Conservation (phyloP, 2,797 vertebrate species). For the Clamator glandarius region DNA sequence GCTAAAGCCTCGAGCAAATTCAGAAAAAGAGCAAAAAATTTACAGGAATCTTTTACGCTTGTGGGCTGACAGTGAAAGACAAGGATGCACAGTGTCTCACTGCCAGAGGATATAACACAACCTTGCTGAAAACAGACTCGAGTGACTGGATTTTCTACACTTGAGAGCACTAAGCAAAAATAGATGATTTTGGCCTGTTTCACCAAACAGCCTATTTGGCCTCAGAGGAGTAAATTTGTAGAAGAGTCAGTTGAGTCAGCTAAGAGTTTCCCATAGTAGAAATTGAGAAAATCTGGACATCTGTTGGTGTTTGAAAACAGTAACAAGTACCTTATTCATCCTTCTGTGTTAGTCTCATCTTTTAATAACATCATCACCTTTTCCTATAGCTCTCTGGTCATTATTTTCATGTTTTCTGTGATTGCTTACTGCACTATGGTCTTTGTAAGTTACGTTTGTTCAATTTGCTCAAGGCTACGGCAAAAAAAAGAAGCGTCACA, state of each 20-base stretch:
- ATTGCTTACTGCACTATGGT: not conserved
- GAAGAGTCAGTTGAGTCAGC: not conserved
- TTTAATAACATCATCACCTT: not conserved
- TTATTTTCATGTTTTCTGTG: not conserved
- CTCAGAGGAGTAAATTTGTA: not conserved
- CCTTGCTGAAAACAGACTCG: not conserved
- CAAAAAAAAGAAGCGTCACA: not conserved
- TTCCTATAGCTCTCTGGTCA: not conserved
- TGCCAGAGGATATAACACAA: not conserved
- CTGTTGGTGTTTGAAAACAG: not conserved
- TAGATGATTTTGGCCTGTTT: not conserved
- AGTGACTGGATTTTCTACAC: not conserved
- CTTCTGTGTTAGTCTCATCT: not conserved
- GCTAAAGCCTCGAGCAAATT: not conserved
- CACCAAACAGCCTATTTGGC: not conserved
- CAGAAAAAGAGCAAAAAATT: not conserved
- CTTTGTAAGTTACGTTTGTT: not conserved
- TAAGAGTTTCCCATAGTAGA: not conserved
- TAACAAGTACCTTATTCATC: not conserved
- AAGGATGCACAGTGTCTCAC: not conserved
- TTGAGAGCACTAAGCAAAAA: not conserved
- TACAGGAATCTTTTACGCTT: not conserved
- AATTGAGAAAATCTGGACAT: not conserved
- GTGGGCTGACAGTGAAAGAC: not conserved
- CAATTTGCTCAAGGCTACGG: not conserved